Evolutionary conservation across 2,797 vertebrate species (phyloP).

Genomic region (Xenentodon cancila): DNA sequence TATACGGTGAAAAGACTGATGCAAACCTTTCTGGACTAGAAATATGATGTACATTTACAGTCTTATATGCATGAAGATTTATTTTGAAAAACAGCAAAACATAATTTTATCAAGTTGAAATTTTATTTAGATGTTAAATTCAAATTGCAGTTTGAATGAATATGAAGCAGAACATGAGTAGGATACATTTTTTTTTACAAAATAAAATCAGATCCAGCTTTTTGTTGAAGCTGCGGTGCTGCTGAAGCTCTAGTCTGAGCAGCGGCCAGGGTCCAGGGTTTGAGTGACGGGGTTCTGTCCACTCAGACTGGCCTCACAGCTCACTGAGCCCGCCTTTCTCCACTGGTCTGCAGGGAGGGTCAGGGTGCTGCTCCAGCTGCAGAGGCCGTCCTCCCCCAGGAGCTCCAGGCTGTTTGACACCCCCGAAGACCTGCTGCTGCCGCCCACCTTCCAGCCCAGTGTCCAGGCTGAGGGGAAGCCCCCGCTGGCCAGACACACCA

Average conservation of each 20-base stretch:
- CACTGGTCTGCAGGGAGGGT: slow-evolving; percentile 30
- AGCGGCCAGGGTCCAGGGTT: slow-evolving; percentile 44
- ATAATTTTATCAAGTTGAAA: too few relatives aligned
- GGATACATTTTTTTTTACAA: too few relatives aligned
- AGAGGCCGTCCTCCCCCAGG: slow-evolving; percentile 23
- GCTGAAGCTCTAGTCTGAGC: slow-evolving; percentile 48
- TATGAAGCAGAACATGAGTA: too few relatives aligned
- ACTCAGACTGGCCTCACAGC: slow-evolving; percentile 47
- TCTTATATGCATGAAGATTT: too few relatives aligned
- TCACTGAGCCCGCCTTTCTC: slow-evolving; percentile 39
- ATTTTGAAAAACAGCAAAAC: too few relatives aligned
- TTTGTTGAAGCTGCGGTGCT: not conserved
- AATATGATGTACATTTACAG: too few relatives aligned
- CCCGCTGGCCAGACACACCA: slow-evolving; percentile 15
- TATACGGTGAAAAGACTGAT: too few relatives aligned
- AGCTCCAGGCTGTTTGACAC: slow-evolving; percentile 31
- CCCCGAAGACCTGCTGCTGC: slow-evolving; percentile 23
- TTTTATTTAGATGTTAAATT: too few relatives aligned
- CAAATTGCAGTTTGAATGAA: too few relatives aligned
- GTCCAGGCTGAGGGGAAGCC: slow-evolving; percentile 2
- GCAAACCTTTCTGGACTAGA: too few relatives aligned
- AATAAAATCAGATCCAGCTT: too few relatives aligned
- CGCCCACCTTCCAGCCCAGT: slow-evolving; percentile 8
- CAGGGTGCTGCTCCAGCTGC: slow-evolving; percentile 70
- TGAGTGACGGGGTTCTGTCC: slow-evolving; percentile 57